phyloP scores from a whole-genome alignment of 2,113 vertebrate species.

The Callorhinus ursinus region DNA sequence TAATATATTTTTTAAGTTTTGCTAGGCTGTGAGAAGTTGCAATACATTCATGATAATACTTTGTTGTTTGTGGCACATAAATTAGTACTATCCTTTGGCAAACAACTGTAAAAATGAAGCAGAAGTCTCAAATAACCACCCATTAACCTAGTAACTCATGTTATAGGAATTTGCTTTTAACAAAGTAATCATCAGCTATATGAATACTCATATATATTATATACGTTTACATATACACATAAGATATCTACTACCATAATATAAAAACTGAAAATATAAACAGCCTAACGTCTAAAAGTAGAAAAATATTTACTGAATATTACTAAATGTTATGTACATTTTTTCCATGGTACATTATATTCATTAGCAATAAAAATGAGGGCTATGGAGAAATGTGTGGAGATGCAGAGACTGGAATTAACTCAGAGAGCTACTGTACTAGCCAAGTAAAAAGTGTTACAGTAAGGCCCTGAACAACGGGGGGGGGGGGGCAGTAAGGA shows the following conservation, averaged over 20 bases:
- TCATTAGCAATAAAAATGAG: conserved; percentile 30
- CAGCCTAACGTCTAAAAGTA: background rate
- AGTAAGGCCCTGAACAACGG: background rate
- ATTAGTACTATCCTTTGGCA: conserved; percentile 15
- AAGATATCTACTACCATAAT: background rate
- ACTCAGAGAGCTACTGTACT: background rate
- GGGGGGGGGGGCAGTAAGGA: background rate
- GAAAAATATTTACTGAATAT: background rate
- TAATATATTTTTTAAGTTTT: conserved; percentile 42
- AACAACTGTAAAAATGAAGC: conserved; percentile 28
- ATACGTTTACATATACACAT: background rate
- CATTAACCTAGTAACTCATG: background rate
- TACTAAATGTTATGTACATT: background rate
- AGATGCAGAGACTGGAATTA: background rate
- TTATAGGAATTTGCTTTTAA: background rate
- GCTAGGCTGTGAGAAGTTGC: background rate
- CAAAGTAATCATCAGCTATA: background rate
- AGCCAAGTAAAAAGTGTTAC: background rate
- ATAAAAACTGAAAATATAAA: conserved; percentile 36
- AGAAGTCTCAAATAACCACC: conserved; percentile 35
- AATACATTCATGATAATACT: background rate
- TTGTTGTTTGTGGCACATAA: background rate
- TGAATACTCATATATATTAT: background rate
- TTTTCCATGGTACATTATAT: background rate
- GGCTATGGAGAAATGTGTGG: background rate